Conservation (phyloP, 2,888 invertebrate genomes). For the Epistrophella euchroma region DNA sequence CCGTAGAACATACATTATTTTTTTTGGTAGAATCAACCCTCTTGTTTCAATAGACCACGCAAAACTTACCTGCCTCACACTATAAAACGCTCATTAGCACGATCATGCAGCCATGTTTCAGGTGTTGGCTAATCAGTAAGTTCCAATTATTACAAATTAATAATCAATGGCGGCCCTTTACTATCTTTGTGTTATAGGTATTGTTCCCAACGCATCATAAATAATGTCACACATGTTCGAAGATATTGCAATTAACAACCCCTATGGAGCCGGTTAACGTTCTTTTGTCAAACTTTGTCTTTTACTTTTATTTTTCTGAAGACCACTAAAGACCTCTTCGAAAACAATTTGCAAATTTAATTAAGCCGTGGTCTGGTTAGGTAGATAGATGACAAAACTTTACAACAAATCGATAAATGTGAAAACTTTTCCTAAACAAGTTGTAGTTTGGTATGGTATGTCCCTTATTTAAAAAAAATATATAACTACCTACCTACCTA, state of each 20-base stretch:
- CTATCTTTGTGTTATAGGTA: background rate
- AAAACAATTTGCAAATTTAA: slow-evolving; percentile 16
- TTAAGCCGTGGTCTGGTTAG: background rate
- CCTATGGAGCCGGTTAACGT: background rate
- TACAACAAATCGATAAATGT: slow-evolving; percentile 10
- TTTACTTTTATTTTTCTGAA: background rate
- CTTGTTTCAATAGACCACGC: too few relatives aligned
- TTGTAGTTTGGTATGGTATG: background rate
- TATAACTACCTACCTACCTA: slow-evolving; percentile 11
- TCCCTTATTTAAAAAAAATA: background rate
- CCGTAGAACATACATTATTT: too few relatives aligned
- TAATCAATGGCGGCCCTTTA: too few relatives aligned
- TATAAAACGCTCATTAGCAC: too few relatives aligned
- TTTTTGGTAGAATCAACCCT: too few relatives aligned
- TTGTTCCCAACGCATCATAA: background rate
- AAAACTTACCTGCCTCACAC: too few relatives aligned
- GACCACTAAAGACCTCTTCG: background rate
- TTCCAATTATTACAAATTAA: background rate
- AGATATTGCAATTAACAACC: background rate
- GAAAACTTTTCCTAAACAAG: slow-evolving; percentile 4
- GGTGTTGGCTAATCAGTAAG: background rate
- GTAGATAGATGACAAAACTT: slow-evolving; percentile 2
- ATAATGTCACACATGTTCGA: background rate
- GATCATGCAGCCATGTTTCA: too few relatives aligned
- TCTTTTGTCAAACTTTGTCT: background rate